Base-by-base conservation (phyloP, 2,888 invertebrate species). In the Acronicta leporina region DNA sequence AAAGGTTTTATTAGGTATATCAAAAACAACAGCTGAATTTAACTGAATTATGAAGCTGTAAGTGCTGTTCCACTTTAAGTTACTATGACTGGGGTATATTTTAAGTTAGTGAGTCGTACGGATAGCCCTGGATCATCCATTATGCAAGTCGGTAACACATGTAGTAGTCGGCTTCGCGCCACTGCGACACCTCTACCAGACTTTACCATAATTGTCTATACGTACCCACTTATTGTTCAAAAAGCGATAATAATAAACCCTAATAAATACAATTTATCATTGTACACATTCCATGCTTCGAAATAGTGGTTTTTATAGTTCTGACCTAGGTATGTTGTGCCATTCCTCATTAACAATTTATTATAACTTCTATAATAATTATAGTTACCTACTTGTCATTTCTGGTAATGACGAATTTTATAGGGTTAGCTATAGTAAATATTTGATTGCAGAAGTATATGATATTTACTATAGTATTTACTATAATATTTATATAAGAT, bases 61-160 rank as follows among this genome's bases (percentile, higher is more conserved):
- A 33, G 15, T 20, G 8, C 42, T 33, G 41, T 51, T 61, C 62
- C 10, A 15, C n/a, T n/a, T 66, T 10, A 63, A 41, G 15, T 41
- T 16, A 35, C 44, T 33, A 50, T 14, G 25, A 5, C 38, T 53
- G 51, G 50, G 49, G 38, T 51, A 52, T 59, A 48, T 54, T 60
- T n/a, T 47, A 52, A 40, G 58, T 48, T 25, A 56, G 60, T 47
- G 42, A 51, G 68, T 46, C 61, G 64, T 45, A 50, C 68, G 70
- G 77, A 65, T 77, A 91, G 82, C 93, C 94, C 93, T 93, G 87
- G 52, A 66, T 71, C 79, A 79, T 87, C 81, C 88, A 92, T 92
- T 92, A 93, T 92, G 88, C 91, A 89, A 87, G 90, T 86, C 84
- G 83, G 83, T 83, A 89, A 93, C 93, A 93, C 91, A 92, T 93